Conservation (phyloP, 2,113 vertebrate genomes). For the Suricata suricatta region DNA sequence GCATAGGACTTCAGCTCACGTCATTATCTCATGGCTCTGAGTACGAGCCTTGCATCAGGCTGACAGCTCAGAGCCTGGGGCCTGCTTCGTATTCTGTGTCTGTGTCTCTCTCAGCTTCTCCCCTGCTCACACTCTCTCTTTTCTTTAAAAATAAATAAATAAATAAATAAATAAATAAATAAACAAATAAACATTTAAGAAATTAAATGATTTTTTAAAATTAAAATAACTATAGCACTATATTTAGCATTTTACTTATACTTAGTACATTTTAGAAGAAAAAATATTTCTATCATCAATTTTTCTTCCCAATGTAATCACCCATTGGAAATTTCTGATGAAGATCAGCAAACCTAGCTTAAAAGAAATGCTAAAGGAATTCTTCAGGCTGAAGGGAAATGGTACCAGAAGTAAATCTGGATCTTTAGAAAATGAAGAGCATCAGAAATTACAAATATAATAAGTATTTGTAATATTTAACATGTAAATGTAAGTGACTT, state of each 20-base stretch:
- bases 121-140: too few relatives aligned
- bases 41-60: too few relatives aligned
- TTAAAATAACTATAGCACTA: not conserved
- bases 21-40: too few relatives aligned
- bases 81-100: too few relatives aligned
- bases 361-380: not conserved
- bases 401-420: not conserved
- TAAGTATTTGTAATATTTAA: too few relatives aligned
- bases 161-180: too few relatives aligned
- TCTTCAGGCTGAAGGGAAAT: not conserved
- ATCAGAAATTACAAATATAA: not conserved
- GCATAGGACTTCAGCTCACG: too few relatives aligned
- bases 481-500: not conserved
- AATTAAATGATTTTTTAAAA: too few relatives aligned
- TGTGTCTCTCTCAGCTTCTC: too few relatives aligned
- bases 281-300: not conserved
- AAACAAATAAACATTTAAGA: too few relatives aligned
- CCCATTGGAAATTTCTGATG: not conserved
- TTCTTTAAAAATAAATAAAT: too few relatives aligned
- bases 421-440: not conserved
- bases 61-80: too few relatives aligned
- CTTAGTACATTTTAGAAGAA: not conserved
- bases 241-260: not conserved
- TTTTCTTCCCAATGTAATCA: not conserved
- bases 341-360: not conserved